Evolutionary conservation across 2,113 vertebrate genomes (phyloP), one percentile per base, ranked within the genome.

Genomic region (Oceanodroma tethys): DNA sequence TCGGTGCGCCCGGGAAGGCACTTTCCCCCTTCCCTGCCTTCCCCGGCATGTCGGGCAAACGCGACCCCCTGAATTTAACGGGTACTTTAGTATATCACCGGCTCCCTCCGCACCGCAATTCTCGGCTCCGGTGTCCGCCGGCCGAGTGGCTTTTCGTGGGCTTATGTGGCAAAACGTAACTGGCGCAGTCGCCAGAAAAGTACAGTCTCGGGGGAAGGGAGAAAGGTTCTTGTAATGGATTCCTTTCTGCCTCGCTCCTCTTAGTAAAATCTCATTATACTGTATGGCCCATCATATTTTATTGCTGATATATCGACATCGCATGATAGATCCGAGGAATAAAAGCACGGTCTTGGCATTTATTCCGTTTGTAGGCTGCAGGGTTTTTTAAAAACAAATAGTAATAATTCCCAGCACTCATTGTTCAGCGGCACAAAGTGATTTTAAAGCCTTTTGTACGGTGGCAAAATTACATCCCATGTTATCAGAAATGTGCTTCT

Each of bases 361-460:
- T 86, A 29, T 71, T 92, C 71, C 34, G 14, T 74, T 90, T 79
- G 79, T 32, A 48, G 34, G 55, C 27, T 87, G 52, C 65, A 22
- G 40, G 52, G 3, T 6, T 16, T 19, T 48, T 62, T 95, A 71
- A 5, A 3, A 87, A 53, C 67, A 81, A 88, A 94, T 66, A 93
- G 15, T 62, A 38, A 27, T 78, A 84, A 91, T 96, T 96, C 72
- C 58, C 52, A 47, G n/a, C 48, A 27, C 42, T 89, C 83, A 88
- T 88, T 93, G 81, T 95, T 96, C 74, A 11, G 72, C 22, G 2
- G 30, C 73, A 48, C 76, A 56, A 95, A 96, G 68, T 94, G 85
- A 58, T 91, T 83, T 88, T 81, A 78, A 90, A 95, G 55, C 87
- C 72, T 81, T 95, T 90, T 95, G 67, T 84, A 73, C 3, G 10